Percentiles rank a stretch among this genome's conserved stretches.
phyloP scores from a whole-genome alignment of 2,113 vertebrate species.

The Eurypyga helias region DNA sequence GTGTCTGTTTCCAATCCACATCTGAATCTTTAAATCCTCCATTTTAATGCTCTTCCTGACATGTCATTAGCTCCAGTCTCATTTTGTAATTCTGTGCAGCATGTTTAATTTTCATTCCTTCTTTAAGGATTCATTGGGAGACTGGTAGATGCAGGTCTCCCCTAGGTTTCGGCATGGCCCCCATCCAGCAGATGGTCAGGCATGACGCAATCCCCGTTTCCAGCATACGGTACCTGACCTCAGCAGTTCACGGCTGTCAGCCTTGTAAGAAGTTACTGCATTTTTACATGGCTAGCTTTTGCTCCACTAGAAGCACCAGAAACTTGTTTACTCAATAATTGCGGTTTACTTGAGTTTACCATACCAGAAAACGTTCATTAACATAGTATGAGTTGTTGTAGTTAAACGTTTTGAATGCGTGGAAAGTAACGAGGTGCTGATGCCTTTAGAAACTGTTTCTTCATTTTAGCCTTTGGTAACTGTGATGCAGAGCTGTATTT shows the following conservation, averaged over 20 bases:
- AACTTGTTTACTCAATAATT: neutral
- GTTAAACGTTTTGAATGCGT: neutral
- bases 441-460: neutral
- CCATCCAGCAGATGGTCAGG: neutral
- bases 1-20: neutral
- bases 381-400: neutral
- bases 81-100: neutral
- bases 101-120: neutral
- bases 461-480: neutral
- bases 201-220: neutral
- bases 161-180: neutral
- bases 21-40: neutral
- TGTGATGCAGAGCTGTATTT: neutral
- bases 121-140: accelerated
- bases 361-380: neutral
- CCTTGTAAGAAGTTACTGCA: neutral
- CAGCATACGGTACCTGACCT: neutral
- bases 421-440: neutral
- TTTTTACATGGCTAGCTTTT: neutral
- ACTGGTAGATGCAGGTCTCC: neutral
- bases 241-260: neutral
- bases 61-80: neutral
- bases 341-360: neutral
- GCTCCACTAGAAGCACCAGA: neutral
- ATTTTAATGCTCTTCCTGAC: neutral